Conservation (phyloP, 1,140 invertebrate species). For the Leptopilina clavipes region DNA sequence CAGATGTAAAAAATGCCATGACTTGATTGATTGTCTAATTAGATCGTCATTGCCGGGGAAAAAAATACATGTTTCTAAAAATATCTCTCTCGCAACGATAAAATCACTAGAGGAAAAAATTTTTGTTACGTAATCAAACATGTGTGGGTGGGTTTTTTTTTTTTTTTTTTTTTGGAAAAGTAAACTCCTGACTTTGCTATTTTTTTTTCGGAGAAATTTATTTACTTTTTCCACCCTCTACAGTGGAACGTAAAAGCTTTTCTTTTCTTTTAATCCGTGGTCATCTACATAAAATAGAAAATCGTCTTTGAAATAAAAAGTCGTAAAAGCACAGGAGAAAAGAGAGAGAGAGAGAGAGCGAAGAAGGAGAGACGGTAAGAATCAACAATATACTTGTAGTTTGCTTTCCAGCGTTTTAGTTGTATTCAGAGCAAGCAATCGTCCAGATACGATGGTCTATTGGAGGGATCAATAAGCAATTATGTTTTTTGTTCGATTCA, state of each 20-base stretch:
- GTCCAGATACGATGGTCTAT: slow-evolving; percentile 22
- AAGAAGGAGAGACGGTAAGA: neutral
- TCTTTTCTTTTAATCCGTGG: neutral
- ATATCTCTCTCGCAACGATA: too few relatives aligned
- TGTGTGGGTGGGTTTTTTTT: too few relatives aligned
- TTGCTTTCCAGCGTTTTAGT: slow-evolving; percentile 1
- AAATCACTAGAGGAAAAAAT: too few relatives aligned
- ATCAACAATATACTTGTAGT: slow-evolving; percentile 23
- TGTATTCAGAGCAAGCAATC: slow-evolving; percentile 18
- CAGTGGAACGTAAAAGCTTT: neutral
- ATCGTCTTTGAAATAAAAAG: slow-evolving; percentile 4
- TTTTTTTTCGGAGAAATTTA: neutral
- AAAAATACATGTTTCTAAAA: too few relatives aligned
- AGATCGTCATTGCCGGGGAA: too few relatives aligned
- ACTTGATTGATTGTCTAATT: too few relatives aligned
- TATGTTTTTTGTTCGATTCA: slow-evolving; percentile 29
- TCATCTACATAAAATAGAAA: slow-evolving; percentile 21
- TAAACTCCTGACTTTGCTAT: neutral
- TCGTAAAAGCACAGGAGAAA: neutral
- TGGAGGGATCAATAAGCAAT: slow-evolving; percentile 29
- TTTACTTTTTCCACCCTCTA: neutral
- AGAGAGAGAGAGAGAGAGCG: neutral
- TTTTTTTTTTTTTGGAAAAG: neutral
- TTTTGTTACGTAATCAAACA: too few relatives aligned
- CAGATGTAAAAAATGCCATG: too few relatives aligned